These are phyloP conservation scores for Marasmarcha lunaedactyla DNA, from an alignment of 2,888 invertebrate species.

Conservation along the genomic window DNA sequence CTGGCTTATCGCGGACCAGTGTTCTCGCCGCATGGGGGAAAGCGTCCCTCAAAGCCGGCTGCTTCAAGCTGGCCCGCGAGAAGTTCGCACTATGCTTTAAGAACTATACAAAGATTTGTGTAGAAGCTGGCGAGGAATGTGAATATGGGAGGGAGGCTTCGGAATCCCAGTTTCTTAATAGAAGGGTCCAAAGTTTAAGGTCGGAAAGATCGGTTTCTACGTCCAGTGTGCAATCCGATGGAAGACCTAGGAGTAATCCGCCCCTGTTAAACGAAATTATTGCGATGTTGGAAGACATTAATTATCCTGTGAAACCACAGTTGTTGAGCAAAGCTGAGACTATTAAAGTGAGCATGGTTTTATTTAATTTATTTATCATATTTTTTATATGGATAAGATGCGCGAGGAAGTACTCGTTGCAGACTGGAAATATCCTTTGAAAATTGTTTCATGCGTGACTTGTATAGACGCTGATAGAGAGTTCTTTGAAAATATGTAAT, in stretches of 20 bases:
- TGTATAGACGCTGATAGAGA: too few species aligned
- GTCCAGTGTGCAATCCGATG: conserved; percentile 44
- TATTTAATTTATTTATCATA: too few species aligned
- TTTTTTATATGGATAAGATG: too few species aligned
- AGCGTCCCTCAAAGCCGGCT: conserved; percentile 82
- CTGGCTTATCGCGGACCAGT: conserved; percentile 81
- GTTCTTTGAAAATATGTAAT: too few species aligned
- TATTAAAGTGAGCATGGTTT: conserved; percentile 38
- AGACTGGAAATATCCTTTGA: too few species aligned
- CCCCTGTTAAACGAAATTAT: conserved; percentile 78
- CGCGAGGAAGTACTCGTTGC: too few species aligned
- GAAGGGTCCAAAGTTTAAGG: conserved; percentile 29
- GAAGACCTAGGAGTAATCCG: conserved; percentile 73
- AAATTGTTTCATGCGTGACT: too few species aligned
- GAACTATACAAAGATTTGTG: conserved; percentile 34
- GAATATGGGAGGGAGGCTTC: conserved; percentile 51
- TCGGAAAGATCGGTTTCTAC: conserved; percentile 40
- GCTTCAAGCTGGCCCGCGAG: conserved; percentile 80
- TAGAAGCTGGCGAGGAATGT: conserved; percentile 44
- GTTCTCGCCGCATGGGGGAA: conserved; percentile 93
- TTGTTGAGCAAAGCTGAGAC: conserved; percentile 55
- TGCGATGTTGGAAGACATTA: conserved; percentile 74
- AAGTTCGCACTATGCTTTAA: conserved; percentile 74
- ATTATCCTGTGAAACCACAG: conserved; percentile 61
- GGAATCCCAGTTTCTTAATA: conserved; percentile 38